Conservation (phyloP, 2,113 vertebrate species). For the Mustela lutreola region DNA sequence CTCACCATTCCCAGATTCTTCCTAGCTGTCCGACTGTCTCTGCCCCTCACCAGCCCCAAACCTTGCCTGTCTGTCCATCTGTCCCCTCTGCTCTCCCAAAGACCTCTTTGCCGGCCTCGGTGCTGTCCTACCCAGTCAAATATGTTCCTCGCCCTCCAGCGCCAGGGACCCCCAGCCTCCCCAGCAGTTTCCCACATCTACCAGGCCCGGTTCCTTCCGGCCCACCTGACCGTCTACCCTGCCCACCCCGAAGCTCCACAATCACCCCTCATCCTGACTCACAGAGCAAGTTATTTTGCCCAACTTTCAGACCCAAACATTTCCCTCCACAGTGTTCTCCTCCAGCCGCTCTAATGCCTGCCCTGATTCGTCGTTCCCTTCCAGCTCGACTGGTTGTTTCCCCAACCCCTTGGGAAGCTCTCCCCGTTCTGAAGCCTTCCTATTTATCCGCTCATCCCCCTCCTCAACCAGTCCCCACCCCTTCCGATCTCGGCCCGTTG, state of each 20-base stretch:
- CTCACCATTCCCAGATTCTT: constrained; percentile 61
- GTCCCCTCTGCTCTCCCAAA: constrained; percentile 50
- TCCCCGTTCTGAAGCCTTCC: constrained; percentile 69
- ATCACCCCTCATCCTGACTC: constrained; percentile 46
- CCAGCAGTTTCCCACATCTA: constrained; percentile 54
- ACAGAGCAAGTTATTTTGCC: constrained; percentile 72
- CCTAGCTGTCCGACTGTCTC: constrained; percentile 66
- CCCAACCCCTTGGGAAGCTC: constrained; percentile 58
- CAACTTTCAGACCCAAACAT: constrained; percentile 66
- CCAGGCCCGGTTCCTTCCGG: constrained; percentile 67
- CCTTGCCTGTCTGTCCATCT: constrained; percentile 47
- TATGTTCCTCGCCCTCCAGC: constrained; percentile 66
- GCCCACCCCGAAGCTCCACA: neutral
- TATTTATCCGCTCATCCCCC: constrained; percentile 39
- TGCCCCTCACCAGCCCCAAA: neutral
- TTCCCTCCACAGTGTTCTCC: constrained; percentile 51
- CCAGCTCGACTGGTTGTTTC: constrained; percentile 63
- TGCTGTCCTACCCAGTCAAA: constrained; percentile 32
- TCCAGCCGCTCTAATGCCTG: constrained; percentile 56
- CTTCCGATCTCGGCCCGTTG: constrained; percentile 33
- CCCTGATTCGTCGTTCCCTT: constrained; percentile 75
- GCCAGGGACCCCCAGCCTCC: constrained; percentile 45
- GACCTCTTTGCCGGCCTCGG: constrained; percentile 39
- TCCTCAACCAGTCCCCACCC: constrained; percentile 12
- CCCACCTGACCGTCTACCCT: constrained; percentile 39